Conservation (phyloP, 2,888 invertebrate species). For the Plusia festucae region DNA sequence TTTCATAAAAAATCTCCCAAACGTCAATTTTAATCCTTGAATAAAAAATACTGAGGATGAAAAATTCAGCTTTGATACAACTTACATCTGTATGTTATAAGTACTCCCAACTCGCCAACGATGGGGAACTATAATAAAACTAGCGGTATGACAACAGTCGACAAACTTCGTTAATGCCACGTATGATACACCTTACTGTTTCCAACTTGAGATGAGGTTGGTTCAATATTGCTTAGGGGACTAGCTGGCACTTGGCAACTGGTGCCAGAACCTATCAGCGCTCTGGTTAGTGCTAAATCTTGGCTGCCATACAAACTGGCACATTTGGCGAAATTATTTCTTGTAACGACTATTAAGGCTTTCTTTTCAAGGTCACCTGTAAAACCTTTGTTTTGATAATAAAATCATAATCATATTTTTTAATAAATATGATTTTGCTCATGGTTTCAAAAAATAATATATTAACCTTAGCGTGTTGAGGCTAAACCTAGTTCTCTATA, state of each 20-base stretch:
- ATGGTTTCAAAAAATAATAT: not conserved
- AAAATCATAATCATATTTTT: no score
- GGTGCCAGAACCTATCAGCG: conserved; percentile 28
- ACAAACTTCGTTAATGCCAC: not conserved
- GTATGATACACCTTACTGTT: not conserved
- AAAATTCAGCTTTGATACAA: no score
- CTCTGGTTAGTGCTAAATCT: conserved; percentile 33
- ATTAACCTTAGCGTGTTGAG: conserved; percentile 9
- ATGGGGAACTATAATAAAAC: not conserved
- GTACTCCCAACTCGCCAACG: no score
- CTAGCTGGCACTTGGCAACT: conserved; percentile 29
- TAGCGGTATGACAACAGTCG: not conserved
- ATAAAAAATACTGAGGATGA: no score
- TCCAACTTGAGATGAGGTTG: conserved; percentile 12
- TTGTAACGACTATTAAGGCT: no score
- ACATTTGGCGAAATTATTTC: not conserved
- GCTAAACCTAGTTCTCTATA: conserved; percentile 7
- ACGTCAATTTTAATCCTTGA: no score
- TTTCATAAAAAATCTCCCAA: no score
- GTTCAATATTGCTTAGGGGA: conserved; percentile 17
- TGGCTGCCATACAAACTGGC: conserved; percentile 25
- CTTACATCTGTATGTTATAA: no score
- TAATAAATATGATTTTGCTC: no score
- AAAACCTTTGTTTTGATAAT: no score
- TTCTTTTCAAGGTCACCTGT: no score